Base-by-base conservation (phyloP, 2,797 vertebrate species). In the Tragopan temminckii region DNA sequence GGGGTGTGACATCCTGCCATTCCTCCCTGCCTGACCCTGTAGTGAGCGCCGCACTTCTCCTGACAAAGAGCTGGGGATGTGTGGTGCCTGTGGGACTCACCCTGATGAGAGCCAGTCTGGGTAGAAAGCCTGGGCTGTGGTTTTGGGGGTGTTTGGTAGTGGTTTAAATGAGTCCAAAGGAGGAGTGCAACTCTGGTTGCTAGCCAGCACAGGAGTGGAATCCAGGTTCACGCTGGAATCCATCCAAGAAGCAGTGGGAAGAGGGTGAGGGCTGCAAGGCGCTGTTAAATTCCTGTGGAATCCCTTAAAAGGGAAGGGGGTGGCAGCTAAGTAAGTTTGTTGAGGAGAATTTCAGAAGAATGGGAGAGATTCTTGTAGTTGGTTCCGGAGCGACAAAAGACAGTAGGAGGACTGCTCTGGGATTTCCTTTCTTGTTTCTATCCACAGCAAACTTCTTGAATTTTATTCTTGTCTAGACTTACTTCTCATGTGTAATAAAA, bases 1-100 rank as follows among this genome's bases (percentile, higher is more conserved):
- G 42, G 36, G 48, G 35, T 78, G 80, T 53, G 85, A 69, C 40
- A 45, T 63, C 19, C 42, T 46, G 14, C 18, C 3, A 35, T 1
- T 58, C 7, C 27, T 58, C 38, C 33, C 64, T 35, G n/a, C 67
- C 43, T 16, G 3, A 19, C 13, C 69, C 71, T 7, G 9, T n/a
- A 21, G 48, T 0, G 0, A 58, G 59, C 7, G 6, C 24, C 7
- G 0, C 2, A 5, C 57, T 48, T 40, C 64, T 58, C 70, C 31
- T 1, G 2, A 16, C 52, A 77, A 27, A 50, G 77, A 58, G 36
- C 76, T 66, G 55, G 55, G 68, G 67, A n/a, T 29, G 46, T 74
- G 17, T 0, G 2, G 57, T 0, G 3, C 42, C 70, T 15, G 42
- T 0, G 1, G 89, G 25, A 42, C 38, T n/a, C 10, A 5, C 11